Evolutionary conservation across 2,888 invertebrate genomes (phyloP).

Genomic region (Oxystoma pomonae): DNA sequence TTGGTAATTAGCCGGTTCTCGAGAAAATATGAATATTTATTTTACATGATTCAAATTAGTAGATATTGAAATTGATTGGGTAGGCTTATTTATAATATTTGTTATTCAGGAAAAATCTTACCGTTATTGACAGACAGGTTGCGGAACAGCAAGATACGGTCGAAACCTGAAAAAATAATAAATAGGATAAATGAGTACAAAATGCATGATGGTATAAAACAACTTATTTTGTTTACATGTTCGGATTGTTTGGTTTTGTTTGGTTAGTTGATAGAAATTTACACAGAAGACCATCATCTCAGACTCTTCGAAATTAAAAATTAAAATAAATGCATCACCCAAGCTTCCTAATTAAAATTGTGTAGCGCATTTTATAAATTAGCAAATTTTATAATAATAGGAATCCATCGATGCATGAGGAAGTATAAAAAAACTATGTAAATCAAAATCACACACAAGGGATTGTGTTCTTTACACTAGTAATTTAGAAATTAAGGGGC

Average conservation of each 20-base stretch:
- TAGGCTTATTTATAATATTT: background rate
- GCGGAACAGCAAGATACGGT: background rate
- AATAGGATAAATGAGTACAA: too few species aligned
- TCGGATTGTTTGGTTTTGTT: too few species aligned
- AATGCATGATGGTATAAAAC: too few species aligned
- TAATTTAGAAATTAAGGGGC: background rate
- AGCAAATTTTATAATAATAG: background rate
- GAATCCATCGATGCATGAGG: background rate
- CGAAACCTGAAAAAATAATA: background rate
- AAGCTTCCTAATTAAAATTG: background rate
- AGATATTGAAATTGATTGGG: background rate
- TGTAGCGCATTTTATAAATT: background rate
- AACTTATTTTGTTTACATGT: too few species aligned
- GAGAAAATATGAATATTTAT: background rate
- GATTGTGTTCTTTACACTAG: background rate
- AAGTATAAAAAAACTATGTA: background rate
- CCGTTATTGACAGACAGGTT: background rate
- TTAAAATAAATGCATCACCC: too few species aligned
- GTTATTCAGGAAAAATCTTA: background rate
- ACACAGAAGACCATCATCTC: too few species aligned
- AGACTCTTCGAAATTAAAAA: too few species aligned
- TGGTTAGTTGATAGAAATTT: too few species aligned
- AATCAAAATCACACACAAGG: background rate
- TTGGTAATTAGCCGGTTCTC: background rate
- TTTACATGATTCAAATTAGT: background rate